Evolutionary conservation across 2,797 vertebrate species (phyloP).

Genomic region (Lates japonicus): DNA sequence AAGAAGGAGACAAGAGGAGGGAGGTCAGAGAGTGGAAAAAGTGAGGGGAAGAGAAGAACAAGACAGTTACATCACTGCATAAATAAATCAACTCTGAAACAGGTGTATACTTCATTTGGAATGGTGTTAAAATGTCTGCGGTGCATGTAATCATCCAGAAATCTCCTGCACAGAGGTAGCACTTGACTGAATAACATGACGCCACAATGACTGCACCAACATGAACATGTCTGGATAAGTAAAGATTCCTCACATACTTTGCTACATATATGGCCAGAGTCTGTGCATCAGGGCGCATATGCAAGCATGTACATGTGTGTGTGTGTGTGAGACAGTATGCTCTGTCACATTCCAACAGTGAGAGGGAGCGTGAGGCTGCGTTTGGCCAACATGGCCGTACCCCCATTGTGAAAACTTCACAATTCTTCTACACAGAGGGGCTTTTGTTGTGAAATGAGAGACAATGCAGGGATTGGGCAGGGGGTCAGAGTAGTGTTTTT

Average conservation of each 20-base stretch:
- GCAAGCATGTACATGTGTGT: slow-evolving; percentile 27
- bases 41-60: slow-evolving; percentile 36
- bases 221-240: slow-evolving; percentile 64
- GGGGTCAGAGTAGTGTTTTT: slow-evolving; percentile 69
- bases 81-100: slow-evolving; percentile 57
- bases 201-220: slow-evolving; percentile 26
- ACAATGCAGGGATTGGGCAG: slow-evolving; percentile 76
- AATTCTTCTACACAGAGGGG: slow-evolving; percentile 76
- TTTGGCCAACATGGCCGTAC: slow-evolving; percentile 67
- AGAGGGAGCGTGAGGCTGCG: slow-evolving; percentile 77
- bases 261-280: slow-evolving; percentile 31
- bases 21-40: slow-evolving; percentile 40
- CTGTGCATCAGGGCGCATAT: slow-evolving; percentile 43
- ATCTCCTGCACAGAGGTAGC: slow-evolving; percentile 40
- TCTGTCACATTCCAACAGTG: slow-evolving; percentile 83
- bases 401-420: slow-evolving; percentile 73
- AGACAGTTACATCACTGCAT: slow-evolving; percentile 42
- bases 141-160: slow-evolving; percentile 44
- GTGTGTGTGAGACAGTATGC: slow-evolving; percentile 52
- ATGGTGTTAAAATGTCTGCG: slow-evolving; percentile 40
- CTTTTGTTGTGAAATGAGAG: slow-evolving; percentile 75
- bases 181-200: slow-evolving; percentile 38
- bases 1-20: neutral
- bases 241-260: slow-evolving; percentile 64
- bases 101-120: slow-evolving; percentile 51